A percentile compares a stretch with the other conserved stretches of the same genome.
Evolutionary conservation across 2,797 vertebrate genomes (phyloP).

Genomic region (Acanthornis magna): DNA sequence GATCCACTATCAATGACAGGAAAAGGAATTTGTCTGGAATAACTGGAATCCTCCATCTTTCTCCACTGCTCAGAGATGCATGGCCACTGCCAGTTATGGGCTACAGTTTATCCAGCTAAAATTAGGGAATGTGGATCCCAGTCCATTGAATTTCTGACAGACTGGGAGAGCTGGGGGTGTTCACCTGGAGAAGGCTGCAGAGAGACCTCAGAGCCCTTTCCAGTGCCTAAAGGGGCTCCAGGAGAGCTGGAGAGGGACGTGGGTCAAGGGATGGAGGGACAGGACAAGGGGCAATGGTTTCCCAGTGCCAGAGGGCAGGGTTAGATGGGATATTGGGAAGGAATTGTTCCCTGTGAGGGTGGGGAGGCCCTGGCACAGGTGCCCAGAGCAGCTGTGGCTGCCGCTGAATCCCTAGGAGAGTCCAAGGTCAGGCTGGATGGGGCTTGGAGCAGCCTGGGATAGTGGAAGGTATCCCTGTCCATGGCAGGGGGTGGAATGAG

Average conservation of each 20-base stretch:
- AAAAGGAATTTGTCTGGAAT: neutral
- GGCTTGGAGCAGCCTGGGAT: rapidly evolving
- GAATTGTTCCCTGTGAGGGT: neutral
- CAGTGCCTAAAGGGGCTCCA: neutral
- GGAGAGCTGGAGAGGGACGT: neutral
- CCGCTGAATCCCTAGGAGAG: neutral
- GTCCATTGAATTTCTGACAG: neutral
- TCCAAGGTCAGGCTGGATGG: rapidly evolving
- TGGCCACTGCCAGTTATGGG: neutral
- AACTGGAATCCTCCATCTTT: neutral
- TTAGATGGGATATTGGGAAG: neutral
- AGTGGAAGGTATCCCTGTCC: neutral
- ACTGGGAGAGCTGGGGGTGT: neutral
- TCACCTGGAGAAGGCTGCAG: neutral
- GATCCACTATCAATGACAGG: neutral
- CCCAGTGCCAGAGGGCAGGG: neutral
- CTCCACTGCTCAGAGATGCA: neutral
- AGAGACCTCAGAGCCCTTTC: neutral
- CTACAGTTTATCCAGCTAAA: neutral
- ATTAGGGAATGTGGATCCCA: neutral
- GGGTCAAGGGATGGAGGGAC: neutral
- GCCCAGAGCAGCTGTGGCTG: neutral
- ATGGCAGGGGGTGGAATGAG: neutral
- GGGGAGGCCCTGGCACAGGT: neutral
- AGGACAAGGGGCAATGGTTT: neutral